A percentile compares a stretch with the other conserved stretches of the same genome.
Conservation (phyloP, 2,888 invertebrate species). For the Acholoe squamosa region DNA sequence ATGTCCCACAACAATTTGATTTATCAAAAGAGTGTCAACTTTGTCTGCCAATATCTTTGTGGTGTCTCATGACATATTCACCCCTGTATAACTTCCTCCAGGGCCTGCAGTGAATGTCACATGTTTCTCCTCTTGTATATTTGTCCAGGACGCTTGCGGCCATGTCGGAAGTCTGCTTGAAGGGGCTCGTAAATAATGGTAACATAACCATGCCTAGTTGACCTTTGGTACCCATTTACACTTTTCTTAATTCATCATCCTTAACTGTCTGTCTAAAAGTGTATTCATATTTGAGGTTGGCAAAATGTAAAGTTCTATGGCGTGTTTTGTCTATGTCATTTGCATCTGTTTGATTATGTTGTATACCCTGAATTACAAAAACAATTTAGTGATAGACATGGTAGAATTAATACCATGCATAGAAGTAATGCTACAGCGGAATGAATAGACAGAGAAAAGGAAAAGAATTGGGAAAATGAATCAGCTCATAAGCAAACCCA, state of each 20-base stretch:
- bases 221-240: constrained; percentile 3
- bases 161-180: neutral
- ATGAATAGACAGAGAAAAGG: too few species aligned
- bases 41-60: neutral
- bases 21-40: constrained; percentile 2
- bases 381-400: too few species aligned
- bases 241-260: constrained; percentile 20
- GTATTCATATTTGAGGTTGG: neutral
- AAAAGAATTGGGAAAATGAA: too few species aligned
- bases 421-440: too few species aligned
- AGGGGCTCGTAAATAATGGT: neutral
- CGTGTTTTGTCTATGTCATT: too few species aligned
- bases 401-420: too few species aligned
- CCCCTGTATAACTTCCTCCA: neutral
- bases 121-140: constrained; percentile 25
- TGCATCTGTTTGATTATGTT: too few species aligned
- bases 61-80: constrained; percentile 27
- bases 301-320: too few species aligned
- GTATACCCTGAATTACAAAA: too few species aligned
- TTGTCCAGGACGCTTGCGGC: neutral
- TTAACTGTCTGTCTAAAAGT: neutral
- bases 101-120: neutral
- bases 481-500: too few species aligned
- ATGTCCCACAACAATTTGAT: too few species aligned
- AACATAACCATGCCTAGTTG: neutral